Evolutionary conservation across 2,113 vertebrate genomes (phyloP), one percentile per base, ranked within the genome.

Genomic region (Symphodus melops): DNA sequence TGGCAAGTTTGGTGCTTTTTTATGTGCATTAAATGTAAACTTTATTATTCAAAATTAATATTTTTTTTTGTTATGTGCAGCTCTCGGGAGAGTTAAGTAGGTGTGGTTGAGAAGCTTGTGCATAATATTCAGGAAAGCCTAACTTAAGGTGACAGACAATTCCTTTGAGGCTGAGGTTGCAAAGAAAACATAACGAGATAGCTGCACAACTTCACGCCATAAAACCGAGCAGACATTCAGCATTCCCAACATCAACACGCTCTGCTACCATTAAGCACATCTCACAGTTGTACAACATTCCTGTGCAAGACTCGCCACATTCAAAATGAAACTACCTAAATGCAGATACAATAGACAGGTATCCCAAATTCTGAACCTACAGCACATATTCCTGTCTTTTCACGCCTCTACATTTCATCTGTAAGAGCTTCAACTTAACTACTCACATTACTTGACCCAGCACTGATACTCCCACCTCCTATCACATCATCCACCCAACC

Each of bases 11-110:
- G n/a, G 71, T 61, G 53, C 52, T 52, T 65, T 49, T 19, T 10
- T 77, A 54, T 84, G 72, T 84, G 72, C 69, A 78, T 64, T 36
- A 79, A 85, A 80, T 89, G 74, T 89, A 86, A 91, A 89, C 75
- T 68, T 83, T 71, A 77, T 67, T 73, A 5, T 2, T 53, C 54
- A 72, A 25, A 78, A 75, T 1, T 0, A 37, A 65, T n/a, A 33
- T 4, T 5, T 12, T 17, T 66, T 44, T 41, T 68, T 81, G 75
- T 55, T 16, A 36, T 42, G n/a, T 67, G 68, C 67, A 81, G 44
- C 73, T 76, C 20, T 9, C 25, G 16, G 55, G 44, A 67, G 68
- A 71, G 19, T 16, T 37, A 56, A 59, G 14, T 52, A 28, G 23
- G 9, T 0, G 1, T 52, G 21, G 58, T 75, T 77, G 56, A 9